Base-by-base conservation (phyloP, 2,797 vertebrate species). In the Coregonus sp. region DNA sequence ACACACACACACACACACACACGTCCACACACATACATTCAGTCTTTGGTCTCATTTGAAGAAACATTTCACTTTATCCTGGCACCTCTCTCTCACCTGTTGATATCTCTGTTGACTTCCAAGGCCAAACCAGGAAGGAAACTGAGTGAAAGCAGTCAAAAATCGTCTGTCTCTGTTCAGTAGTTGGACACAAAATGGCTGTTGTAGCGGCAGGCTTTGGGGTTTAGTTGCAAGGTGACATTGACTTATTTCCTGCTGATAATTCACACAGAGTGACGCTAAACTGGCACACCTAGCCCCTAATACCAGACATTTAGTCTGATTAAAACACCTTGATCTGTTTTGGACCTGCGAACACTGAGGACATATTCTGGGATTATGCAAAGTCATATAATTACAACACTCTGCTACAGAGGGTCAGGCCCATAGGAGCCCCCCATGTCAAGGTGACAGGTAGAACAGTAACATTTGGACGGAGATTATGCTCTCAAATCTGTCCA, bases 321-420 rank as follows among this genome's bases (percentile, higher is more conserved):
- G 90, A 92, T 93, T 90, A 91, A 91, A 88, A 76, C 76, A 79
- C 79, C 5, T 89, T 92, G 86, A 92, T 87, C 84, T 63, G 79
- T 83, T 85, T 75, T 78, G 74, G 78, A 74, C 79, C 86, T 82
- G 72, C 67, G 74, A 78, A 80, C 79, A 80, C 78, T 65, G 77
- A 85, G 80, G 72, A 77, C 78, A 78, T 86, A 85, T 87, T 86
- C 88, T 79, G 81, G 84, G 88, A 92, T 90, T 82, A 88, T 59
- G 73, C 72, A 74, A 70, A 69, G 65, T 25, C 81, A 75, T 78
- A 80, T 77, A 85, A 82, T 86, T 71, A 78, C 74, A 71, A 82
- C 75, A 82, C 79, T 47, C 76, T 75, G 82, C 73, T 40, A 5
- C 70, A 40, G 33, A 25, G 59, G 87, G 76, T 80, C 67, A 69